Evolutionary conservation across 2,113 vertebrate species (phyloP).

Genomic region (Oenanthe oenanthe): DNA sequence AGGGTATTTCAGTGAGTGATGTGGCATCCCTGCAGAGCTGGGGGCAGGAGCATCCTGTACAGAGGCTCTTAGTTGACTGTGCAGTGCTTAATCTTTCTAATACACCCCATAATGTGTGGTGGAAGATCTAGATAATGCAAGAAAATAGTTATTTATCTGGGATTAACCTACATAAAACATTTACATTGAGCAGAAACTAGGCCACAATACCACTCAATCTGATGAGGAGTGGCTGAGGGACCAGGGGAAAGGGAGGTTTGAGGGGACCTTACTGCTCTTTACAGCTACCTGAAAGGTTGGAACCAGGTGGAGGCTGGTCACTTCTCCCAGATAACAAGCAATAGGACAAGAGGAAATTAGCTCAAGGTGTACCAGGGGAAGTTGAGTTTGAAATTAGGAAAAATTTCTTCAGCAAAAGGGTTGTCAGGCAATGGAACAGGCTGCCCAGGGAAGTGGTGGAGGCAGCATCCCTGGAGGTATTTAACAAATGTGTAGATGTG

Average conservation of each 20-base stretch:
- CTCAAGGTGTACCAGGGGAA: background rate
- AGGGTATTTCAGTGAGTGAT: background rate
- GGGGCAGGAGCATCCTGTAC: background rate
- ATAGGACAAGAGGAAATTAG: background rate
- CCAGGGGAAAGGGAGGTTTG: background rate
- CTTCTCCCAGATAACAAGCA: background rate
- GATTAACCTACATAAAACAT: conserved; percentile 72
- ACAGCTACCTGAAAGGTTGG: background rate
- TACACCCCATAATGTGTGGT: conserved; percentile 14
- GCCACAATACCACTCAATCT: background rate
- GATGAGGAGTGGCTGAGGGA: background rate
- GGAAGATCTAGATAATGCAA: conserved; percentile 65
- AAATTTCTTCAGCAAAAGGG: too few species aligned
- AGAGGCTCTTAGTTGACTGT: background rate
- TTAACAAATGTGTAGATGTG: too few species aligned
- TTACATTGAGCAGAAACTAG: conserved; percentile 40
- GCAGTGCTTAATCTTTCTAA: conserved; percentile 9
- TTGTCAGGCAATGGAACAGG: too few species aligned
- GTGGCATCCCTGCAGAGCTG: background rate
- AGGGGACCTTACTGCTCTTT: background rate
- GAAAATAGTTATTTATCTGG: conserved; percentile 73
- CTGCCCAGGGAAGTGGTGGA: too few species aligned
- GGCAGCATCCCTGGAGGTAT: too few species aligned
- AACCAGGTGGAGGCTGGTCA: background rate
- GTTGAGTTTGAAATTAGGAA: too few species aligned